A percentile compares a stretch with the other conserved stretches of the same genome.
phyloP scores from a whole-genome alignment of 2,113 vertebrate species.

The Neotoma lepida region DNA sequence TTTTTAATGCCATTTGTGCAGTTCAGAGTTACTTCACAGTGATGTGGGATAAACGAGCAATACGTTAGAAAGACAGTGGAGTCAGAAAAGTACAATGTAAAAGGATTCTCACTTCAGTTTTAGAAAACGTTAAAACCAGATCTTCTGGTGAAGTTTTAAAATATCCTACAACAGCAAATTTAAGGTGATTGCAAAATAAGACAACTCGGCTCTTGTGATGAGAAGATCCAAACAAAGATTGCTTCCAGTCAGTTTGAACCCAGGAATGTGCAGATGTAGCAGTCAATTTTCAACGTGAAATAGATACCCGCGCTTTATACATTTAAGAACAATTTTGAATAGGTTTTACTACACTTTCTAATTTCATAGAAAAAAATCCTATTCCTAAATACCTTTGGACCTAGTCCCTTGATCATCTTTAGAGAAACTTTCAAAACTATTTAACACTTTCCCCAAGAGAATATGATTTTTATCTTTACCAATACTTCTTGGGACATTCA shows the following conservation, averaged over 20 bases:
- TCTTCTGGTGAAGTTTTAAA: conserved; percentile 29
- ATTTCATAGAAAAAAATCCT: background rate
- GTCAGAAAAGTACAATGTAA: conserved; percentile 21
- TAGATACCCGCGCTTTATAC: background rate
- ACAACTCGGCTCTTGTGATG: background rate
- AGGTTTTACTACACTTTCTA: background rate
- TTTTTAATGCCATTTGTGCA: conserved; percentile 66
- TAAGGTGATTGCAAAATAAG: background rate
- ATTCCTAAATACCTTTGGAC: background rate
- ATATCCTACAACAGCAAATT: background rate
- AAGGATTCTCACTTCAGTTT: conserved; percentile 24
- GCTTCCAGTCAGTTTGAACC: background rate
- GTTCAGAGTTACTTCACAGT: conserved; percentile 57
- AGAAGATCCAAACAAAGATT: conserved; percentile 1
- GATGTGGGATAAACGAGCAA: conserved; percentile 27
- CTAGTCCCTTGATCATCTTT: background rate
- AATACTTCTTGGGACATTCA: background rate
- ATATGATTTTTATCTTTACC: conserved; percentile 20
- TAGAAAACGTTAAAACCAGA: conserved; percentile 46
- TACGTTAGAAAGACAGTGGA: conserved; percentile 19
- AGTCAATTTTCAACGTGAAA: background rate
- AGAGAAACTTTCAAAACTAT: conserved; percentile 26
- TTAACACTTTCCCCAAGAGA: background rate
- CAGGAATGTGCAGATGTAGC: background rate
- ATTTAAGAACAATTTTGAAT: background rate